Percentiles rank a stretch among this genome's conserved stretches.
These are phyloP conservation scores for Microctenopoma steveboyesi DNA, from an alignment of 2,797 vertebrate species.

Conservation along the genomic window DNA sequence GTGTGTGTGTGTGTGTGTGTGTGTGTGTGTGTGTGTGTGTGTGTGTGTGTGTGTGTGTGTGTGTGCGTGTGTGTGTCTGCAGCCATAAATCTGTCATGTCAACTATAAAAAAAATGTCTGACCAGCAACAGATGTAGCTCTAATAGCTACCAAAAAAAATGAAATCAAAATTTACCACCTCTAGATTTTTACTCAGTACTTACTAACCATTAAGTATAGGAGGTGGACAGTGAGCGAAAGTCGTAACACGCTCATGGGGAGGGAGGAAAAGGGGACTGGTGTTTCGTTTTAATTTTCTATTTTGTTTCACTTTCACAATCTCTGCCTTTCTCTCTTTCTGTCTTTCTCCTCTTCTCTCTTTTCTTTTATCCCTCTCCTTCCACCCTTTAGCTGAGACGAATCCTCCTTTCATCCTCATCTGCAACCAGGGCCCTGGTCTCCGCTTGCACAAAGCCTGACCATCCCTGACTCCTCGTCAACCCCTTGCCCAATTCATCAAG, in stretches of 20 bases:
- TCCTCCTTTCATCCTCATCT: constrained; percentile 75
- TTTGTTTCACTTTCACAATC: constrained; percentile 45
- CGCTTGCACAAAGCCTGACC: constrained; percentile 77
- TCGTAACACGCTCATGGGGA: constrained; percentile 29
- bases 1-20: constrained; percentile 19
- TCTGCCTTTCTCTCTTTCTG: constrained; percentile 49
- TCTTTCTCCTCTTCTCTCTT: constrained; percentile 54
- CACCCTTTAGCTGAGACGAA: constrained; percentile 73
- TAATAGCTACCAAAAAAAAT: constrained; percentile 72
- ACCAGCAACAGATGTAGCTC: constrained; percentile 83
- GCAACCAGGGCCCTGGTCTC: constrained; percentile 73
- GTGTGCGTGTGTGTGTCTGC: constrained; percentile 43
- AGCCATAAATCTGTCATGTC: constrained; percentile 85
- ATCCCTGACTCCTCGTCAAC: constrained; percentile 82
- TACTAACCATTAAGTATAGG: constrained; percentile 21
- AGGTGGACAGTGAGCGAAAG: constrained; percentile 50
- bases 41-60: constrained; percentile 15
- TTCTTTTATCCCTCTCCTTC: constrained; percentile 68
- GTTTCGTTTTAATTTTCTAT: constrained; percentile 61
- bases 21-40: constrained; percentile 19
- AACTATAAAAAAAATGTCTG: constrained; percentile 84
- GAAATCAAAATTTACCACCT: constrained; percentile 71
- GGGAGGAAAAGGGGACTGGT: constrained; percentile 32
- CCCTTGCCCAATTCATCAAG: constrained; percentile 80
- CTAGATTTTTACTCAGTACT: constrained; percentile 63